Percentiles rank a stretch among this genome's conserved stretches.
phyloP scores from a whole-genome alignment of 2,888 invertebrate genomes.

The Pimpla rufipes region DNA sequence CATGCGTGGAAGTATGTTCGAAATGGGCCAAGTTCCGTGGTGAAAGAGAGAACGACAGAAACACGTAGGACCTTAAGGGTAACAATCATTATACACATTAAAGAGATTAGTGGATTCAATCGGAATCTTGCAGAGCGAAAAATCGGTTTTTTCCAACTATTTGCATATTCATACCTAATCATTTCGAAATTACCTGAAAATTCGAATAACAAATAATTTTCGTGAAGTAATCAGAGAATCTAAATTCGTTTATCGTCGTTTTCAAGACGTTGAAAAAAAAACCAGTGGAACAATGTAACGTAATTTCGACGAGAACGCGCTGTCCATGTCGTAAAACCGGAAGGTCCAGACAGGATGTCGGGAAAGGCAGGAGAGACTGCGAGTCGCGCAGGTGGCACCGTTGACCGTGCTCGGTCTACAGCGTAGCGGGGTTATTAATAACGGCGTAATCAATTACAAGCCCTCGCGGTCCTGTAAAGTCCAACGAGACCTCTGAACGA shows the following conservation, averaged over 20 bases:
- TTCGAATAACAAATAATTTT: background rate
- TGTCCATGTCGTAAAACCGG: conserved; percentile 51
- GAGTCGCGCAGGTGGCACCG: conserved; percentile 47
- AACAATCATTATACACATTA: background rate
- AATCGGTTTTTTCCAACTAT: background rate
- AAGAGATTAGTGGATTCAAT: background rate
- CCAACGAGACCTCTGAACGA: conserved; percentile 55
- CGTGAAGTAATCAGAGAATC: background rate
- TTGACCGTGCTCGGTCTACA: conserved; percentile 29
- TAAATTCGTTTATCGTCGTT: background rate
- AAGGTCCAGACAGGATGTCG: conserved; percentile 42
- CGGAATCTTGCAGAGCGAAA: background rate
- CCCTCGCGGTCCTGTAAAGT: conserved; percentile 68
- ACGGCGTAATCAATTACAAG: conserved; percentile 80
- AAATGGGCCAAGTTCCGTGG: no score
- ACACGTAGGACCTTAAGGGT: no score
- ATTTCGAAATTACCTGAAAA: background rate
- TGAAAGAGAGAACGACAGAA: no score
- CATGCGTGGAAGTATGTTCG: no score
- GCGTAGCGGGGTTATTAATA: conserved; percentile 75
- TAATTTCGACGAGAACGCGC: conserved; percentile 28
- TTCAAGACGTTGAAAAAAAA: background rate
- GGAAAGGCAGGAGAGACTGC: conserved; percentile 38
- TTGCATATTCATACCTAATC: background rate
- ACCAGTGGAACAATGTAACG: conserved; percentile 40